Percentiles rank a stretch among this genome's conserved stretches.
phyloP scores from a whole-genome alignment of 2,888 invertebrate genomes.

The Drosophila pseudotakahashii region DNA sequence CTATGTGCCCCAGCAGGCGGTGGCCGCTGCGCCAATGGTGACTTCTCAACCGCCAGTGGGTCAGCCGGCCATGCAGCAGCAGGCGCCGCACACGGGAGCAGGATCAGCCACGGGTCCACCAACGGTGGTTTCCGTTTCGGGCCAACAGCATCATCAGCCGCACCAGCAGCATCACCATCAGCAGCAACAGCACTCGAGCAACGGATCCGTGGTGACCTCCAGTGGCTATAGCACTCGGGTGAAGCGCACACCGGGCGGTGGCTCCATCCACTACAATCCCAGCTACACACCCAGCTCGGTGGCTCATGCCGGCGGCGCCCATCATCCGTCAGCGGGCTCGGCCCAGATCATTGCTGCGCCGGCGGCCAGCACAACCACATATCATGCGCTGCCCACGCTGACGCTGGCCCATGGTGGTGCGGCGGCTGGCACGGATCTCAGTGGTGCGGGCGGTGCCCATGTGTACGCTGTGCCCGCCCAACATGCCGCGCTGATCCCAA shows the following conservation, averaged over 20 bases:
- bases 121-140: constrained; percentile 53
- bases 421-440: constrained; percentile 75
- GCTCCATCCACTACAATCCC: constrained; percentile 71
- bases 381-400: constrained; percentile 81
- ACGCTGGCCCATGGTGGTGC: constrained; percentile 75
- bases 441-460: constrained; percentile 73
- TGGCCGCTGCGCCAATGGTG: constrained; percentile 79
- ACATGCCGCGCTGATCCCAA: constrained; percentile 82
- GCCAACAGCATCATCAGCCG: constrained; percentile 42
- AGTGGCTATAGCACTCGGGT: constrained; percentile 71
- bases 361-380: constrained; percentile 79
- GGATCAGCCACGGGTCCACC: constrained; percentile 79
- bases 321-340: constrained; percentile 63
- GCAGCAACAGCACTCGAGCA: constrained; percentile 35
- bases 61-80: constrained; percentile 48
- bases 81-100: constrained; percentile 50
- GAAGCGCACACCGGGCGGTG: constrained; percentile 80
- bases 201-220: constrained; percentile 34
- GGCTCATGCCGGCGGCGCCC: constrained; percentile 37
- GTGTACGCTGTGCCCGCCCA: constrained; percentile 83
- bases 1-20: constrained; percentile 83
- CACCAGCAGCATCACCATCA: constrained; percentile 43
- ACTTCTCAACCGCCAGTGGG: constrained; percentile 43
- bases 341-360: constrained; percentile 61
- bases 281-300: constrained; percentile 56